Evolutionary conservation across 1,140 invertebrate genomes (phyloP).

Genomic region (Meloidogyne hapla): DNA sequence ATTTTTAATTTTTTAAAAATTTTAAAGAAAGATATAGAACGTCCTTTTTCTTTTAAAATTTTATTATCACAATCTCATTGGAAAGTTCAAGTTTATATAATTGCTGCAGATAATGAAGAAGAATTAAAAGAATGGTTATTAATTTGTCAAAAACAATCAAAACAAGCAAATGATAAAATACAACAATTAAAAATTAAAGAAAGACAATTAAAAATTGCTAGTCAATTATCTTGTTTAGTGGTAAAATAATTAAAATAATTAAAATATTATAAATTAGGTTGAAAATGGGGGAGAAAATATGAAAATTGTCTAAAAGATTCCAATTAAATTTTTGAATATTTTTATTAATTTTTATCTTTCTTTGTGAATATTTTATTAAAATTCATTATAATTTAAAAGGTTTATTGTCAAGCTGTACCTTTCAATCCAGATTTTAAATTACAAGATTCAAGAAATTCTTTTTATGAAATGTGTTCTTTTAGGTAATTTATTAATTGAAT

Average conservation of each 20-base stretch:
- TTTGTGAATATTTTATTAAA: constrained; percentile 13
- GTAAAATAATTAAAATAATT: constrained; percentile 30
- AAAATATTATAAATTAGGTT: constrained; percentile 18
- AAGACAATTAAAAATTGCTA: constrained; percentile 57
- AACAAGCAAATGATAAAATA: constrained; percentile 51
- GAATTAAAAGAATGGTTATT: constrained; percentile 57
- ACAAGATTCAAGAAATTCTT: constrained; percentile 43
- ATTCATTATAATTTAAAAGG: constrained; percentile 10
- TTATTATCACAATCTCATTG: constrained; percentile 49
- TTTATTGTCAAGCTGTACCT: constrained; percentile 59
- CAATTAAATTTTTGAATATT: too few relatives aligned
- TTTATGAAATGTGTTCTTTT: constrained; percentile 64
- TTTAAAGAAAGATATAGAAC: constrained; percentile 18
- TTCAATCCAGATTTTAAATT: constrained; percentile 58
- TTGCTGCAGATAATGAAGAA: constrained; percentile 53
- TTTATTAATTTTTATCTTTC: too few relatives aligned
- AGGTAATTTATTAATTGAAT: constrained; percentile 1
- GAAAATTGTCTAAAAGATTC: too few relatives aligned
- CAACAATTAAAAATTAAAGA: constrained; percentile 53
- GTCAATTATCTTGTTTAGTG: constrained; percentile 60
- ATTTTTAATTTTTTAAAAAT: background rate
- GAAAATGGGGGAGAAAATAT: too few relatives aligned
- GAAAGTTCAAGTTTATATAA: constrained; percentile 49
- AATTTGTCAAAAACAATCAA: constrained; percentile 42
- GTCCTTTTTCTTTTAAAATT: constrained; percentile 43